Percentiles rank a stretch among this genome's conserved stretches.
Conservation (phyloP, 1,140 invertebrate species). For the Dufourea novaeangliae region DNA sequence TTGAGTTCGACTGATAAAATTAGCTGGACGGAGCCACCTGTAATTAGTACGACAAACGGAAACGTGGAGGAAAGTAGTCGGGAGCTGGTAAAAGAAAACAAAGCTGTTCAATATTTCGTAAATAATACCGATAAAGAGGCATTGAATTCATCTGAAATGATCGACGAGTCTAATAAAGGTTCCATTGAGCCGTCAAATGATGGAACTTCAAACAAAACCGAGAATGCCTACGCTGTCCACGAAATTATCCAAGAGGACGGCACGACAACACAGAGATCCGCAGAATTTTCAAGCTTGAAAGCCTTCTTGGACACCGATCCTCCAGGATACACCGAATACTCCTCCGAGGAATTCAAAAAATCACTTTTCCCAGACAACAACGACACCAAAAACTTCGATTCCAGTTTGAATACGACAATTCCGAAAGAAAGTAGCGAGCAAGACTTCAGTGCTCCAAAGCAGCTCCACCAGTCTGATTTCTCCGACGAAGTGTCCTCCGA, state of each 20-base stretch:
- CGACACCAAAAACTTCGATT: not conserved
- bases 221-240: slow-evolving; percentile 40
- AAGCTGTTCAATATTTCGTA: not conserved
- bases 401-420: not conserved
- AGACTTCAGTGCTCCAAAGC: slow-evolving; percentile 20
- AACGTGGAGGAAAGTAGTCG: not conserved
- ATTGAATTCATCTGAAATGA: not conserved
- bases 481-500: slow-evolving; percentile 39
- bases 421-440: not conserved
- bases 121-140: too few species aligned
- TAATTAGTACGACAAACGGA: not conserved
- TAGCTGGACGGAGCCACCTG: not conserved
- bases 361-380: not conserved
- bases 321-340: slow-evolving; percentile 58
- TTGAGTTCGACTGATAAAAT: not conserved
- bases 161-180: slow-evolving; percentile 5
- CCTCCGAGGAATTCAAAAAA: slow-evolving; percentile 39
- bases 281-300: not conserved
- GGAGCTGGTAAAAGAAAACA: not conserved
- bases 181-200: not conserved
- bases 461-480: not conserved
- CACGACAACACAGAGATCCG: slow-evolving; percentile 15
- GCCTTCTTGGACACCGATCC: slow-evolving; percentile 56
- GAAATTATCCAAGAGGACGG: slow-evolving; percentile 54
- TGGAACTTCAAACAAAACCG: not conserved